Percentiles rank a stretch among this genome's conserved stretches.
These are phyloP conservation scores for Gallinago nigripennis DNA, from an alignment of 2,797 vertebrate genomes.

Conservation along the genomic window DNA sequence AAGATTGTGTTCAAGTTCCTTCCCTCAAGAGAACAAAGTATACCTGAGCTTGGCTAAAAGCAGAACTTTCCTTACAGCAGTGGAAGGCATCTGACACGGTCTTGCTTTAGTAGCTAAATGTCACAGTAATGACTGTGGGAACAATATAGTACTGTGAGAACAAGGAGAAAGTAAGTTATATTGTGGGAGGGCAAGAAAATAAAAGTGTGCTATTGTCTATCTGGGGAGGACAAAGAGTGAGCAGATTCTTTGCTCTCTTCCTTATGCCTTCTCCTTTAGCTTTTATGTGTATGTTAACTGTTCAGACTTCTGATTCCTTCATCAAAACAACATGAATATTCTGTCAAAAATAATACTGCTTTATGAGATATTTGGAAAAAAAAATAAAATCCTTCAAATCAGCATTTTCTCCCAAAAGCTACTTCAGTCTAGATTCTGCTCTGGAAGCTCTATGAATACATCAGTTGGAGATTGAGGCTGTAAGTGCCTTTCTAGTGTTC, in stretches of 20 bases:
- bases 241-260: neutral
- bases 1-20: accelerated
- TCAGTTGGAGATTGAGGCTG: neutral
- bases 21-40: neutral
- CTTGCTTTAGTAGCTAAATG: neutral
- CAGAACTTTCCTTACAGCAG: neutral
- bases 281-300: neutral
- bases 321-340: neutral
- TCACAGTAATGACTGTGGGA: neutral
- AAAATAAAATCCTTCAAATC: neutral
- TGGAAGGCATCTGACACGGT: neutral
- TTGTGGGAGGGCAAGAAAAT: neutral
- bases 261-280: neutral
- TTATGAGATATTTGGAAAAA: neutral
- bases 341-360: neutral
- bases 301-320: neutral
- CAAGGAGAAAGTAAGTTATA: neutral
- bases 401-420: neutral
- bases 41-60: neutral
- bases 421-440: neutral
- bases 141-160: neutral
- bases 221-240: neutral
- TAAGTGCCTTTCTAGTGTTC: neutral
- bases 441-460: neutral
- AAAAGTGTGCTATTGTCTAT: neutral